phyloP scores from a whole-genome alignment of 2,113 vertebrate species.

The Rattus rattus region DNA sequence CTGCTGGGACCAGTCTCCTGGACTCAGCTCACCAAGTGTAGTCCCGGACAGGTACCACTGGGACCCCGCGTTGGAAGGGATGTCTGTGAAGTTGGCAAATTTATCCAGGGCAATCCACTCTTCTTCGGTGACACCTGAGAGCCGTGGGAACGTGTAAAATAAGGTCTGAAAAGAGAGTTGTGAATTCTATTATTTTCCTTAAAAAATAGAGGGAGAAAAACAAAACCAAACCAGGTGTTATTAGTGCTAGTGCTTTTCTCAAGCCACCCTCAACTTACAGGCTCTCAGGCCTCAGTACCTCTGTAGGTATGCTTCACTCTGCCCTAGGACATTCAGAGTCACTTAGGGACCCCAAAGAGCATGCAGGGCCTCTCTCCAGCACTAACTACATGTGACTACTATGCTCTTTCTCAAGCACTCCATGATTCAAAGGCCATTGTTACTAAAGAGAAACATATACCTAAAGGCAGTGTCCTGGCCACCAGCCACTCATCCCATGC shows the following conservation, averaged over 20 bases:
- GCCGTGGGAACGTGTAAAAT: conserved; percentile 92
- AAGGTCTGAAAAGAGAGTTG: conserved; percentile 89
- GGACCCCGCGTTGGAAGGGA: conserved; percentile 81
- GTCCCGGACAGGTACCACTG: conserved; percentile 84
- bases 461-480: background rate
- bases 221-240: background rate
- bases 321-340: background rate
- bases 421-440: background rate
- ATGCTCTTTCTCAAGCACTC: background rate
- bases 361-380: background rate
- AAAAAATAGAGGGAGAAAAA: background rate
- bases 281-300: background rate
- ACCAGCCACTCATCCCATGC: background rate
- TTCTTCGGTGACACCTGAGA: conserved; percentile 93
- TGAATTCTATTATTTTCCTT: background rate
- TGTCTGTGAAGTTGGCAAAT: conserved; percentile 88
- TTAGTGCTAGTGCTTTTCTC: background rate
- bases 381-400: background rate
- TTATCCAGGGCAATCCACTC: conserved; percentile 94
- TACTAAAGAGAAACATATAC: no score
- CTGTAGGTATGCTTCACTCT: background rate
- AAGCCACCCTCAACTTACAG: background rate
- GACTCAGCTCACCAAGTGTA: conserved; percentile 86
- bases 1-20: conserved; percentile 95
- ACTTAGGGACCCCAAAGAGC: background rate